Percentiles rank a stretch among this genome's conserved stretches.
Evolutionary conservation across 2,113 vertebrate genomes (phyloP).

Genomic region (Pituophis catenifer): DNA sequence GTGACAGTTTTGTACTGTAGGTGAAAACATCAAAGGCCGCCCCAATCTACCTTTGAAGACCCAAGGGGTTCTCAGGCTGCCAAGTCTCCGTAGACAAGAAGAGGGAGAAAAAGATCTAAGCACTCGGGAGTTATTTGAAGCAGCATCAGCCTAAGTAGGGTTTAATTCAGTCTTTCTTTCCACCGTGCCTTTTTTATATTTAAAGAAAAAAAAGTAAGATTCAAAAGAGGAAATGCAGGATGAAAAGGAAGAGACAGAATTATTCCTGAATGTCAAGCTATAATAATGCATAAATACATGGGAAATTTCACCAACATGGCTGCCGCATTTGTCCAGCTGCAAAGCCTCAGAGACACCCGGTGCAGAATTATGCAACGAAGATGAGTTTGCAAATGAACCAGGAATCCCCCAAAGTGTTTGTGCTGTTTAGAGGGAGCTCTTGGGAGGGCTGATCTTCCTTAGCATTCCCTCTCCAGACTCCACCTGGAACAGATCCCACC

Average conservation of each 20-base stretch:
- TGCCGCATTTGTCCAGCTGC: slow-evolving; percentile 48
- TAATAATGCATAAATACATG: slow-evolving; percentile 61
- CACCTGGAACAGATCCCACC: background rate
- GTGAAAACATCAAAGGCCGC: slow-evolving; percentile 83
- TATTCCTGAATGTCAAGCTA: slow-evolving; percentile 61
- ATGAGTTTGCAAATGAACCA: slow-evolving; percentile 24
- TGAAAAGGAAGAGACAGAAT: slow-evolving; percentile 63
- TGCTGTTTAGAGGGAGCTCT: background rate
- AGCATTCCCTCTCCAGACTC: background rate
- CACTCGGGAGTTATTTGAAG: slow-evolving; percentile 68
- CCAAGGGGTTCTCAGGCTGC: slow-evolving; percentile 79
- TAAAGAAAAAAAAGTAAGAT: slow-evolving; percentile 27
- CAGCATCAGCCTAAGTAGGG: slow-evolving; percentile 66
- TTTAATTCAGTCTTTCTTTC: slow-evolving; percentile 61
- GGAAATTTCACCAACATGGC: slow-evolving; percentile 55
- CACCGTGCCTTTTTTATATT: slow-evolving; percentile 42
- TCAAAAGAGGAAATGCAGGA: slow-evolving; percentile 56
- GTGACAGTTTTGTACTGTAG: slow-evolving; percentile 84
- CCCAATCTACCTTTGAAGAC: slow-evolving; percentile 83
- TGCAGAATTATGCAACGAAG: slow-evolving; percentile 55
- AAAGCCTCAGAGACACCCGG: slow-evolving; percentile 53
- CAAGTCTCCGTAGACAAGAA: slow-evolving; percentile 80
- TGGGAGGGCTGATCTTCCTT: background rate
- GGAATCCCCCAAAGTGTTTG: background rate
- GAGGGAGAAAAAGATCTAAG: slow-evolving; percentile 71